Evolutionary conservation across 2,888 invertebrate species (phyloP).

Genomic region (Embidobia sp.): DNA sequence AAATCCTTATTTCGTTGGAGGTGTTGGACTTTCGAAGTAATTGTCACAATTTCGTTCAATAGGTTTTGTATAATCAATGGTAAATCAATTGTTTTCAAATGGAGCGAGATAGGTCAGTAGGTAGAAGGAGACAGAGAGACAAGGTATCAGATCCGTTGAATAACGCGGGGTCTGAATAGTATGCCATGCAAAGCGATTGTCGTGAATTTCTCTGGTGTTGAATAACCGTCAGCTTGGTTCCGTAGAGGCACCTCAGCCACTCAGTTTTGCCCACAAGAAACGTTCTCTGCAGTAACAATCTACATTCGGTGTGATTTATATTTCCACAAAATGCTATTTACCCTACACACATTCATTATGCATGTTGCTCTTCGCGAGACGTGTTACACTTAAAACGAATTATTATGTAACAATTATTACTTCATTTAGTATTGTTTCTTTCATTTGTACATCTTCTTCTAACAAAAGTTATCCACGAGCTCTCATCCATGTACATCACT

Average conservation of each 20-base stretch:
- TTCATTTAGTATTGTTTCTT: neutral
- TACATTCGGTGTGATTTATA: constrained; percentile 16
- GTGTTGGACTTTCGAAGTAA: constrained; percentile 10
- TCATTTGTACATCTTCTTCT: neutral
- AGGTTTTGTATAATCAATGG: constrained; percentile 7
- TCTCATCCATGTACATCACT: too few species aligned
- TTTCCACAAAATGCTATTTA: constrained; percentile 33
- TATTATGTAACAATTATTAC: neutral
- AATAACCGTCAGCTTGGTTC: constrained; percentile 42
- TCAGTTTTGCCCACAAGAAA: constrained; percentile 50
- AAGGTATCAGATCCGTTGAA: constrained; percentile 31
- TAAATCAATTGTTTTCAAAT: constrained; percentile 12
- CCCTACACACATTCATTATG: constrained; percentile 24
- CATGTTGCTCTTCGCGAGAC: neutral
- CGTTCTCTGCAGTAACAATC: constrained; percentile 48
- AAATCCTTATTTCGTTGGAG: too few species aligned
- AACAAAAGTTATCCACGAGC: too few species aligned
- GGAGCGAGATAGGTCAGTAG: neutral
- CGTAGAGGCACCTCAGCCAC: constrained; percentile 23
- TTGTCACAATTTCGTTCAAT: constrained; percentile 6
- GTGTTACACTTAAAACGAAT: neutral
- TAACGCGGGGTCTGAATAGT: constrained; percentile 29
- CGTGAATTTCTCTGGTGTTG: constrained; percentile 45
- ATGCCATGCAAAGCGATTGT: constrained; percentile 49
- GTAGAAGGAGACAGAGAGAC: constrained; percentile 19